phyloP scores from a whole-genome alignment of 2,888 invertebrate species.

The Aporophyla lueneburgensis region DNA sequence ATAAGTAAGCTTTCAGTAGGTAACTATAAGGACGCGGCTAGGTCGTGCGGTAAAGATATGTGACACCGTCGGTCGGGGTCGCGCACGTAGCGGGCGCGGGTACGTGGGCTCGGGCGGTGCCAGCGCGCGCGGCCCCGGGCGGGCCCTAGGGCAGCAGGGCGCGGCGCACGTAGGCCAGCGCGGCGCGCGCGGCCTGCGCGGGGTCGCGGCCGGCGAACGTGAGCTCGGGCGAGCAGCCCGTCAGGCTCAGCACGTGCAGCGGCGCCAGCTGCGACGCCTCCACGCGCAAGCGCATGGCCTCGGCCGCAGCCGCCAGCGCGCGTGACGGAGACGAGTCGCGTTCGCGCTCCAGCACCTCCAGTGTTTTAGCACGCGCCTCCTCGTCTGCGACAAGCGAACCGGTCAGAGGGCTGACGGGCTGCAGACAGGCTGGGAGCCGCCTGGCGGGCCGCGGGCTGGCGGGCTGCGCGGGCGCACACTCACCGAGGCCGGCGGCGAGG shows the following conservation, averaged over 20 bases:
- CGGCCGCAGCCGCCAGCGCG: constrained; percentile 65
- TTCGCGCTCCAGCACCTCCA: constrained; percentile 42
- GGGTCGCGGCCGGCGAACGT: constrained; percentile 58
- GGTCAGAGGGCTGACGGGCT: constrained; percentile 6
- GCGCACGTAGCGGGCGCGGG: no score
- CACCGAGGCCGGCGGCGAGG: constrained; percentile 75
- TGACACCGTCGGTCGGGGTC: background rate
- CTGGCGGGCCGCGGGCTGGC: constrained; percentile 23
- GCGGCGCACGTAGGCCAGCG: constrained; percentile 73
- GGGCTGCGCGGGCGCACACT: constrained; percentile 38
- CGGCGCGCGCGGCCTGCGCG: constrained; percentile 68
- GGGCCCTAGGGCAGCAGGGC: constrained; percentile 56
- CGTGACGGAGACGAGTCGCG: constrained; percentile 37
- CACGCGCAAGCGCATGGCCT: constrained; percentile 67
- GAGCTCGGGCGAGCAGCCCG: constrained; percentile 67
- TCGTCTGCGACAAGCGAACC: constrained; percentile 54
- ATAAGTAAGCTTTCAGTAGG: background rate
- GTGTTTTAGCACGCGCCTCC: constrained; percentile 52
- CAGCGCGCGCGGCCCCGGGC: constrained; percentile 47
- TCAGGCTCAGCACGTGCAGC: constrained; percentile 69
- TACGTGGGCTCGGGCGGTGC: no score
- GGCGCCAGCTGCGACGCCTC: constrained; percentile 53
- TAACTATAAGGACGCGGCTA: background rate
- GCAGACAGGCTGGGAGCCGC: constrained; percentile 25
- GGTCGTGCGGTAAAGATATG: background rate